phyloP scores from a whole-genome alignment of 2,113 vertebrate species.

The Micromys minutus region DNA sequence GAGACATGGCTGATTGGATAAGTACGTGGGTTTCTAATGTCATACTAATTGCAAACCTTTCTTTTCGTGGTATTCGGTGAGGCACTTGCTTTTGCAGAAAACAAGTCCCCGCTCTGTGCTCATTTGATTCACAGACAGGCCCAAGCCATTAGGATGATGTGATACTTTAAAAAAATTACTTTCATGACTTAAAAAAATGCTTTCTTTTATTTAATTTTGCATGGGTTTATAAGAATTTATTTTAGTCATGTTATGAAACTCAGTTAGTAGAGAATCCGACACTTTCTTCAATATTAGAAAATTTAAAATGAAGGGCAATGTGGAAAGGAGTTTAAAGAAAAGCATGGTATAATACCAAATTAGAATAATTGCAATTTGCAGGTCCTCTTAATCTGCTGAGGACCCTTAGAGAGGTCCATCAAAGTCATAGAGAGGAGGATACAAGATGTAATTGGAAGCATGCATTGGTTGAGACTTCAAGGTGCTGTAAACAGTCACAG shows the following conservation, averaged over 20 bases:
- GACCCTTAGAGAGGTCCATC: constrained; percentile 26
- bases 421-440: not conserved
- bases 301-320: not conserved
- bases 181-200: constrained; percentile 57
- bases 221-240: constrained; percentile 43
- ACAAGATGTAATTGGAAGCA: not conserved
- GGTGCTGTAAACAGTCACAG: not conserved
- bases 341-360: constrained; percentile 21
- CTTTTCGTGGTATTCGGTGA: constrained; percentile 68
- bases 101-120: constrained; percentile 70
- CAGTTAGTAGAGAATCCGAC: constrained; percentile 36
- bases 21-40: constrained; percentile 81
- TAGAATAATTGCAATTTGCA: constrained; percentile 70
- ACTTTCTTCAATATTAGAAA: not conserved
- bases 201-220: constrained; percentile 60
- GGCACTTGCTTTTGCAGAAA: constrained; percentile 79
- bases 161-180: constrained; percentile 68
- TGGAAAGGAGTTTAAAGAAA: constrained; percentile 39
- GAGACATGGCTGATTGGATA: constrained; percentile 80
- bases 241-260: constrained; percentile 43
- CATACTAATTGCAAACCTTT: constrained; percentile 81
- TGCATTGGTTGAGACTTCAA: not conserved
- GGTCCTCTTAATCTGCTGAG: constrained; percentile 30
- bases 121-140: constrained; percentile 76
- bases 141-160: constrained; percentile 67